Evolutionary conservation across 30 jellyfish, hydroid and myxozoan genomes (phyloP).

Genomic region (Aurelia sp.): DNA sequence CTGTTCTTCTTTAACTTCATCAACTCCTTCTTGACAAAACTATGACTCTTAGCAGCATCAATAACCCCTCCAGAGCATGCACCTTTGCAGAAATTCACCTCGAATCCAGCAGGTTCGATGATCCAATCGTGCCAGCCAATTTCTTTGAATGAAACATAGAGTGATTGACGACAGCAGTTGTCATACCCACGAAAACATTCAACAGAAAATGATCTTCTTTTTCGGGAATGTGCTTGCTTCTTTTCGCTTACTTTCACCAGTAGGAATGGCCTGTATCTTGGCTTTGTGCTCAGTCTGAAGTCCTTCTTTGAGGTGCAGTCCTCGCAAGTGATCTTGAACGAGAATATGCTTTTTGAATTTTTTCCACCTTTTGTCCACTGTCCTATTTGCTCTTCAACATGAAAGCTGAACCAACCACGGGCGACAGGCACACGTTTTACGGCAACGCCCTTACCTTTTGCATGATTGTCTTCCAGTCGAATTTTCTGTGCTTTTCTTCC

Average conservation of each 20-base stretch:
- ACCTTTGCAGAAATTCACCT: constrained; percentile 75
- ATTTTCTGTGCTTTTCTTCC: constrained; percentile 33
- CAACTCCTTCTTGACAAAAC: constrained; percentile 59
- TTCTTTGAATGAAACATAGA: constrained; percentile 66
- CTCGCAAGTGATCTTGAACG: constrained; percentile 49
- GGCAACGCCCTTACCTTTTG: constrained; percentile 8
- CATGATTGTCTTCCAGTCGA: constrained; percentile 23
- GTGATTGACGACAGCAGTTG: constrained; percentile 75
- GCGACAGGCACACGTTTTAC: constrained; percentile 31
- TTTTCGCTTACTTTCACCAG: constrained; percentile 32
- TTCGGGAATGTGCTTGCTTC: constrained; percentile 29
- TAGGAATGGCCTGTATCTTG: constrained; percentile 75
- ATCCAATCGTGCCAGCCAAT: constrained; percentile 90
- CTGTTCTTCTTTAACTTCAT: constrained; percentile 37
- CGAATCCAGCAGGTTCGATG: constrained; percentile 80
- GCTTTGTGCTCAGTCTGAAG: constrained; percentile 49
- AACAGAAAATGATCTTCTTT: constrained; percentile 55
- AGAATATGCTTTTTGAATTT: background rate
- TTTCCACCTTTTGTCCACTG: constrained; percentile 7
- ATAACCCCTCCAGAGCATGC: constrained; percentile 45
- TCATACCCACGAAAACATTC: constrained; percentile 76
- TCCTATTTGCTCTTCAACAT: constrained; percentile 46
- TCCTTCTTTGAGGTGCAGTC: constrained; percentile 16
- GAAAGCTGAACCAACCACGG: constrained; percentile 55
- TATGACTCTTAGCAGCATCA: constrained; percentile 60